Conservation (phyloP, 2,797 vertebrate species). For the Micrastur ruficollis region DNA sequence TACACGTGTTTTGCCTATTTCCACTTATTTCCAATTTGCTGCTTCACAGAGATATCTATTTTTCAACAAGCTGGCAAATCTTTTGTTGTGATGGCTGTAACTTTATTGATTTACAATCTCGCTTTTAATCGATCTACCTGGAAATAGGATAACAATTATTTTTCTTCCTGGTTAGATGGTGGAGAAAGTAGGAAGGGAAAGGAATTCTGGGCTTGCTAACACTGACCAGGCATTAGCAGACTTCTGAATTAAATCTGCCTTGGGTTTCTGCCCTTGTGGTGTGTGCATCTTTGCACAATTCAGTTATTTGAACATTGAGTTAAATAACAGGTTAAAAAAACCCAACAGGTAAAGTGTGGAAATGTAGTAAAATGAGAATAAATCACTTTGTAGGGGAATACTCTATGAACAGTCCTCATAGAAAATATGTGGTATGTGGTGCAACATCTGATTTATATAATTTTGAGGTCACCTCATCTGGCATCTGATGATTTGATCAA, state of each 20-base stretch:
- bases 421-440: conserved; percentile 54
- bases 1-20: neutral
- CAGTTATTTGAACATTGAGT: conserved; percentile 48
- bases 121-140: conserved; percentile 31
- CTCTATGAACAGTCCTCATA: conserved; percentile 47
- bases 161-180: conserved; percentile 14
- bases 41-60: neutral
- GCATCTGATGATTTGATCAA: neutral
- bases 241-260: conserved; percentile 58
- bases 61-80: neutral
- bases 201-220: conserved; percentile 45
- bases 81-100: neutral
- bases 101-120: conserved; percentile 38
- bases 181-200: conserved; percentile 20
- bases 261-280: neutral
- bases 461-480: conserved; percentile 57
- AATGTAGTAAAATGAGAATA: conserved; percentile 61
- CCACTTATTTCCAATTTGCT: conserved; percentile 6
- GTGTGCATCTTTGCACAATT: neutral
- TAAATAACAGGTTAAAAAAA: conserved; percentile 53
- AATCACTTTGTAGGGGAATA: conserved; percentile 56
- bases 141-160: conserved; percentile 49
- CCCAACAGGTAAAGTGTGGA: neutral
- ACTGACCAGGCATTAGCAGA: conserved; percentile 34
- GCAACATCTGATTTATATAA: conserved; percentile 65